Evolutionary conservation across 1,140 invertebrate species (phyloP).

Genomic region (Grapholita molesta): DNA sequence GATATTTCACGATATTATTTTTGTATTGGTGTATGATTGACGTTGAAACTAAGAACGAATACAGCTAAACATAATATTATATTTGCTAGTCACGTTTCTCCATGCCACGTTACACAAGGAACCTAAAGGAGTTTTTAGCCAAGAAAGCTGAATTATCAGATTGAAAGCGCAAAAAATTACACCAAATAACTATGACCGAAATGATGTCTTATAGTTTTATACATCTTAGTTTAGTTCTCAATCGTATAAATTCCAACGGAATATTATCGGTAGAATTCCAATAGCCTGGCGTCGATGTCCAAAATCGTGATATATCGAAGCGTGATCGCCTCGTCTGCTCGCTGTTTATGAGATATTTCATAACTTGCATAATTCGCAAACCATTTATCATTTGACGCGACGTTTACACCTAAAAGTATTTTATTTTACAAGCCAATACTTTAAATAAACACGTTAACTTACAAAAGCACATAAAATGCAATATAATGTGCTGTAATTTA

Average conservation of each 20-base stretch:
- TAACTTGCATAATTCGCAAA: conserved; percentile 58
- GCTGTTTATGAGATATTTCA: conserved; percentile 76
- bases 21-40: no score
- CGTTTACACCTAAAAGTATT: conserved; percentile 21
- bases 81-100: no score
- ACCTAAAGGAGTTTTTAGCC: no score
- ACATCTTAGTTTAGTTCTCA: conserved; percentile 46
- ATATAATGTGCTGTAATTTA: no score
- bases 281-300: conserved; percentile 69
- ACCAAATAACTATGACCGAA: no score
- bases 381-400: conserved; percentile 51
- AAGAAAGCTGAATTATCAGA: no score
- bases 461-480: not conserved
- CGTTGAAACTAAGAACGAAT: no score
- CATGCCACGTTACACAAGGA: no score
- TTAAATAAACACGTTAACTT: not conserved
- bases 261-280: conserved; percentile 72
- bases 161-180: no score
- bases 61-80: no score
- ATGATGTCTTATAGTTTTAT: no score
- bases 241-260: conserved; percentile 65
- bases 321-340: conserved; percentile 43
- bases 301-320: conserved; percentile 70
- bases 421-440: conserved; percentile 1
- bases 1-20: no score